Percentiles rank a stretch among this genome's conserved stretches.
These are phyloP conservation scores for Cloeon dipterum DNA, from an alignment of 2,888 invertebrate genomes.

Conservation along the genomic window DNA sequence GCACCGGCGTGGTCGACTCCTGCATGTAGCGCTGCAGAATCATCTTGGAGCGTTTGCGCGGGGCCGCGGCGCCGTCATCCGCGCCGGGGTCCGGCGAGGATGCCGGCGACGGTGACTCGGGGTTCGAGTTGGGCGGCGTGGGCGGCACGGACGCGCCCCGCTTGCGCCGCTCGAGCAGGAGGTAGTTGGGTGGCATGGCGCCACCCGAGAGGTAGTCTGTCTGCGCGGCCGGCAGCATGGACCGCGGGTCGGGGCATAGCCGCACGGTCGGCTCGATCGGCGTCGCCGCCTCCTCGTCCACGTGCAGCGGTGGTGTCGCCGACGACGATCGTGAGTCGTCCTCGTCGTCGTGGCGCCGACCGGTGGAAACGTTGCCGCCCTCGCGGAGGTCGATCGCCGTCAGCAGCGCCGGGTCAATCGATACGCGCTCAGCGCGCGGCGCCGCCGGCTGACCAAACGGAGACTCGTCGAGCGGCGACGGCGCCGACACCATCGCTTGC, in stretches of 20 bases:
- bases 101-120: conserved; percentile 26
- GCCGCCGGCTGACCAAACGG: neutral
- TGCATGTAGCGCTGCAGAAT: conserved; percentile 22
- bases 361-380: neutral
- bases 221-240: conserved; percentile 7
- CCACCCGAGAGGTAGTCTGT: neutral
- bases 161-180: conserved; percentile 2
- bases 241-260: conserved; percentile 12
- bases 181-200: neutral
- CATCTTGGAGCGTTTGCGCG: conserved; percentile 54
- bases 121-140: conserved; percentile 34
- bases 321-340: neutral
- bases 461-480: neutral
- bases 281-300: conserved; percentile 1
- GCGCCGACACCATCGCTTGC: conserved; percentile 14
- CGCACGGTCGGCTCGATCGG: conserved; percentile 12
- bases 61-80: conserved; percentile 23
- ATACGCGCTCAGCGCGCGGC: neutral
- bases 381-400: too few species aligned
- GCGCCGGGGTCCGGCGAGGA: conserved; percentile 26
- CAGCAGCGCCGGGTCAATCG: conserved; percentile 10
- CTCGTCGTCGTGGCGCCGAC: too few species aligned
- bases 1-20: neutral
- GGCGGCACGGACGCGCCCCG: conserved; percentile 10
- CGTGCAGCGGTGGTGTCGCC: neutral